Evolutionary conservation across 2,888 invertebrate species (phyloP), one percentile per base, ranked within the genome.

Genomic region (Drosophila sordidula): DNA sequence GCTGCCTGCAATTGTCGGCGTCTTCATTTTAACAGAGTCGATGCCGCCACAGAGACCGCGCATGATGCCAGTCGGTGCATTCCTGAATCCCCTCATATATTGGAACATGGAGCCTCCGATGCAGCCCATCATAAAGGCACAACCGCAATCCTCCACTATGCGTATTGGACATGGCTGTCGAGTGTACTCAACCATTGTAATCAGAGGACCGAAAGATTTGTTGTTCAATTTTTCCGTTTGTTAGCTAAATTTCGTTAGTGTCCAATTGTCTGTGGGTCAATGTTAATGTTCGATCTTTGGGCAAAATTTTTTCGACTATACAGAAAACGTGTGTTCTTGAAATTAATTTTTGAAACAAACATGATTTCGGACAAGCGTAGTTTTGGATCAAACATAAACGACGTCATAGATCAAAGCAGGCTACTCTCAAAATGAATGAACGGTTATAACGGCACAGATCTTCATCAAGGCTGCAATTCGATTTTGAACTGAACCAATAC

Each of bases 141-240:
- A 87, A n/a, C 85, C 85, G 45, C 83, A 83, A 49, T 87, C 85
- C 69, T 85, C 85, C 9, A 87, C 77, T 47, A 85, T 77, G 42
- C 85, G 72, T 41, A 83, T 70, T 6, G 85, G 87, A 61, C 85
- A 85, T 47, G 86, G 85, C 45, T 87, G 86, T 26, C 85, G 85
- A 49, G 71, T 80, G 42, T 87, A 85, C 45, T 85, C 87, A 61
- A 79, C 76, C 86, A 87, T 87, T 36, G 8, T 66, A 11, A 16
- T 57, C 45, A 41, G 12, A 12, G 32, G 18, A 46, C n/a, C 39
- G 39, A 39, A 57, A 46, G 11, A 16, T 38, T 25, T 44, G 18
- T 25, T 39, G 16, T 41, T 51, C 29, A 16, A 54, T 12, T 26
- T 25, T 12, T 36, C 25, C 54, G 26, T 54, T 54, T 22, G 34